Conservation (phyloP, 2,888 invertebrate species). For the Polietes domitor region DNA sequence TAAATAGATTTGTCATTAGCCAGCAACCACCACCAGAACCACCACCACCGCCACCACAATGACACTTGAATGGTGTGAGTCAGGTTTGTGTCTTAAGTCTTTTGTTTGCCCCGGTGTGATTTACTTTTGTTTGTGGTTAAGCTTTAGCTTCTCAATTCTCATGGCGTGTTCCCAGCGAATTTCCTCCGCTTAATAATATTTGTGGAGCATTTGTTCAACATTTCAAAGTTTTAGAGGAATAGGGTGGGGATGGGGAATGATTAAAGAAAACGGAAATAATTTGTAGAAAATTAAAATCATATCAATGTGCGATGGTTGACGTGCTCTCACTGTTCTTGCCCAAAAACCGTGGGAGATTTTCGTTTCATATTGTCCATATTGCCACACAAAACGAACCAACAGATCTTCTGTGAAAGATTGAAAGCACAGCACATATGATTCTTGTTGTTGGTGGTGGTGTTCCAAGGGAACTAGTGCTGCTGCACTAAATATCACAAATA, state of each 20-base stretch:
- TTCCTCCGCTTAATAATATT: constrained; percentile 20
- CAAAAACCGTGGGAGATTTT: constrained; percentile 63
- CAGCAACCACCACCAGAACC: not conserved
- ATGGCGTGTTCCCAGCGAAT: constrained; percentile 45
- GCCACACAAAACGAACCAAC: not conserved
- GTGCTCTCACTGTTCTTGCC: constrained; percentile 2
- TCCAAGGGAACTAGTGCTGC: constrained; percentile 60
- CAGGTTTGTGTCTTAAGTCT: constrained; percentile 47
- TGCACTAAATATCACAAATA: constrained; percentile 77
- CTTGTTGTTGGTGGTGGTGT: not conserved
- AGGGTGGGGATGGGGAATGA: too few relatives aligned
- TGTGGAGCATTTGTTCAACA: constrained; percentile 43
- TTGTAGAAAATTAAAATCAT: constrained; percentile 60
- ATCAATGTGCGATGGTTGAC: constrained; percentile 18
- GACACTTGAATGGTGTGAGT: not conserved
- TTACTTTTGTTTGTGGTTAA: not conserved
- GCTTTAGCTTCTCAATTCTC: constrained; percentile 13
- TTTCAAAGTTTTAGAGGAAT: not conserved
- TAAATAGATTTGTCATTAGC: constrained; percentile 61
- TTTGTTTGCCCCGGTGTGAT: constrained; percentile 34
- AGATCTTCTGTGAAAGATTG: constrained; percentile 51
- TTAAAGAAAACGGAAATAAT: constrained; percentile 48
- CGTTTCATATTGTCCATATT: not conserved
- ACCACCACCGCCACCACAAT: not conserved
- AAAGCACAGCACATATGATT: constrained; percentile 26